Base-by-base conservation (phyloP, 30 jellyfish, hydroid and myxozoan genomes). In the Cassiopea xamachana region DNA sequence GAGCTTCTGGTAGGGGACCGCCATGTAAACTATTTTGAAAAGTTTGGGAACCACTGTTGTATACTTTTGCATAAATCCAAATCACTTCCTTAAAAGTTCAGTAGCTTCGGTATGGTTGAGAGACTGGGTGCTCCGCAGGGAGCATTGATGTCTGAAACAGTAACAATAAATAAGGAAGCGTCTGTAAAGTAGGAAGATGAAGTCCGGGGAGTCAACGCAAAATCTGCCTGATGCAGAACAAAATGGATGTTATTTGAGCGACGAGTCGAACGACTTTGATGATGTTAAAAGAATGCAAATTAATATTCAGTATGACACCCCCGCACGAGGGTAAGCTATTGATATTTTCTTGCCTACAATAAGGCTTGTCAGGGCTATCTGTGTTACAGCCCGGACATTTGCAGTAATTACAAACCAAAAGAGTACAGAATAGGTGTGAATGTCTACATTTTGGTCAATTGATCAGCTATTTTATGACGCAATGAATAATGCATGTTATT, bases 181-280 rank as follows among this genome's bases (percentile, higher is more conserved):
- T 71, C 51, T 71, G 10, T 51, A 71, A 19, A 71, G 27, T 15
- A 27, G n/a, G 39, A 51, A 82, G 44, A 67, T 82, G 91, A 67
- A 67, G 74, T 8, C 27, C 48, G 81, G 82, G 48, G 92, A 84
- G 48, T 84, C 92, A 15, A 84, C 74, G 46, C 67, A 51, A 55
- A 70, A 84, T 84, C 68, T 84, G 59, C 92, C 92, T 14, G 60
- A 43, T 8, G 92, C 92, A 69, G 92, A 84, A 62, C 45, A 67
- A 70, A 84, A 51, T 60, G 85, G 71, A n/a, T 48, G 79, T 13
- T 84, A 46, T 60, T 51, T 84, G 68, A 84, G 92, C 60, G 92
- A 84, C 71, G 92, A 84, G n/a, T 84, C 92, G 1, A 50, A 14
- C 43, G 84, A 70, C 58, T 73, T 49, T 14, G 85, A 71, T 3